Evolutionary conservation across 2,888 invertebrate species (phyloP).

Genomic region (Lasioglossum calceatum): DNA sequence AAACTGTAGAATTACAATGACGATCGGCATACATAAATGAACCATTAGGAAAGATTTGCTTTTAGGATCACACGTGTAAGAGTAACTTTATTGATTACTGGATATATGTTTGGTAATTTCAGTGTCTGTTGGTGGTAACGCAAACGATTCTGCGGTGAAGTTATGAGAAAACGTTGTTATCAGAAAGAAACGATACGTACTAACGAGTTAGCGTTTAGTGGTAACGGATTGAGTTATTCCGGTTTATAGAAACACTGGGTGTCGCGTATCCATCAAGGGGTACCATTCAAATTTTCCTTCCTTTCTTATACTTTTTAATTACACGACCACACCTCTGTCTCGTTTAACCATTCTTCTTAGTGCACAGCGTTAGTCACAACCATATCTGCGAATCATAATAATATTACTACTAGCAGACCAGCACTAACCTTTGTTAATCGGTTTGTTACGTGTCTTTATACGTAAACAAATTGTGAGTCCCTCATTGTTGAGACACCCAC

Average conservation of each 20-base stretch:
- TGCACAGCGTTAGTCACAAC: slow-evolving; percentile 72
- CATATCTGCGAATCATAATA: slow-evolving; percentile 62
- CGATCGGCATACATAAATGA: slow-evolving; percentile 4
- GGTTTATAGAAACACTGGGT: slow-evolving; percentile 66
- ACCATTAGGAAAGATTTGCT: neutral
- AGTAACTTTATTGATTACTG: neutral
- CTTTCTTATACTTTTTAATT: slow-evolving; percentile 40
- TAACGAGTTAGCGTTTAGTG: slow-evolving; percentile 29
- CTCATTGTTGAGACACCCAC: neutral
- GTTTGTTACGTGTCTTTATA: too few relatives aligned
- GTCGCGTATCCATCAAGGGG: slow-evolving; percentile 55
- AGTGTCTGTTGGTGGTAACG: slow-evolving; percentile 1
- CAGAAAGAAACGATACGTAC: slow-evolving; percentile 51
- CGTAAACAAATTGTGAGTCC: neutral
- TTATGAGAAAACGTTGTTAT: slow-evolving; percentile 50
- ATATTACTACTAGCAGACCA: neutral
- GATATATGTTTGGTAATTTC: neutral
- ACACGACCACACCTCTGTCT: neutral
- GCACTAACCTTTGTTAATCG: neutral
- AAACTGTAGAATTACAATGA: neutral
- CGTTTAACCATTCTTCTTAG: slow-evolving; percentile 22
- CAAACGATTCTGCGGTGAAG: slow-evolving; percentile 35
- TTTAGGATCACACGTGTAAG: neutral
- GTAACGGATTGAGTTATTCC: slow-evolving; percentile 33
- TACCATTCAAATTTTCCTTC: slow-evolving; percentile 51